These are phyloP conservation scores for Agonopterix subpropinquella DNA, from an alignment of 2,888 invertebrate genomes.

Conservation along the genomic window DNA sequence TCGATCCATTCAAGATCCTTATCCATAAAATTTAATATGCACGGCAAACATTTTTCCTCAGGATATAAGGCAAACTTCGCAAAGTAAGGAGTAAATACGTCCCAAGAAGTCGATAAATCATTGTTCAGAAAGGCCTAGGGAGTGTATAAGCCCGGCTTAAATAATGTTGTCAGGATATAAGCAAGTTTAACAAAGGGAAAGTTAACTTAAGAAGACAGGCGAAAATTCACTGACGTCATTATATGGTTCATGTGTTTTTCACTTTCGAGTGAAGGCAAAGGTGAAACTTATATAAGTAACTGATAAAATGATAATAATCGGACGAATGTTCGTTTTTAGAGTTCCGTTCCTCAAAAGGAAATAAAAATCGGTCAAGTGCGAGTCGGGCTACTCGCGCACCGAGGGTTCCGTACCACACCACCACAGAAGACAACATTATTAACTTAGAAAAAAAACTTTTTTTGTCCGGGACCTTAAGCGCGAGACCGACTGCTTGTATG, in stretches of 20 bases:
- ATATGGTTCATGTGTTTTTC: neutral
- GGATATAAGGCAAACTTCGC: constrained; percentile 26
- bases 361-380: too few relatives aligned
- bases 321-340: too few relatives aligned
- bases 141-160: constrained; percentile 38
- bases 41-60: constrained; percentile 24
- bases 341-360: too few relatives aligned
- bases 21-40: constrained; percentile 26
- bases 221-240: constrained; percentile 11
- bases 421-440: too few relatives aligned
- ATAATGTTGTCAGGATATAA: constrained; percentile 52
- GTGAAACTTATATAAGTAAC: too few relatives aligned
- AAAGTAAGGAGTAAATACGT: constrained; percentile 43
- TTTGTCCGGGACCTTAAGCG: too few relatives aligned
- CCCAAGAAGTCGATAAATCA: constrained; percentile 56
- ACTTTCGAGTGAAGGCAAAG: too few relatives aligned
- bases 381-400: too few relatives aligned
- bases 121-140: constrained; percentile 44
- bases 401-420: too few relatives aligned
- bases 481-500: too few relatives aligned
- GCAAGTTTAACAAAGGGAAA: constrained; percentile 41
- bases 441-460: too few relatives aligned
- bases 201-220: constrained; percentile 15
- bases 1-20: constrained; percentile 2
- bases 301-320: too few relatives aligned